Evolutionary conservation across 2,888 invertebrate genomes (phyloP).

Genomic region (Acleris sparsana): DNA sequence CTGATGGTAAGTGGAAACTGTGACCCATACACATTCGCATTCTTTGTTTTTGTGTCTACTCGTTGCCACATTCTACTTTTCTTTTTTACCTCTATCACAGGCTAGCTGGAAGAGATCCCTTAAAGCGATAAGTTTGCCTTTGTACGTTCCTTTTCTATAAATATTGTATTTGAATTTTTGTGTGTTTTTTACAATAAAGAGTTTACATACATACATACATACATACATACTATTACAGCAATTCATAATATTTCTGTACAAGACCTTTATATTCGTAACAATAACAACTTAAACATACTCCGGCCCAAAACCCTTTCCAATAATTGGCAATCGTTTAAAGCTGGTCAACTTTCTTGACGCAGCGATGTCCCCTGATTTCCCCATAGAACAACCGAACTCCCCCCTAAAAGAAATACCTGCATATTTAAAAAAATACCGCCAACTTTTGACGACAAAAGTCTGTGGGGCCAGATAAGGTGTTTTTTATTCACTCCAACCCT

Average conservation of each 20-base stretch:
- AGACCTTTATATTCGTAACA: neutral
- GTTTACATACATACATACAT: no score
- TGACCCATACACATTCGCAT: no score
- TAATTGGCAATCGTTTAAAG: slow-evolving; percentile 8
- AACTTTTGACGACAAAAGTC: slow-evolving; percentile 20
- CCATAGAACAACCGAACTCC: slow-evolving; percentile 5
- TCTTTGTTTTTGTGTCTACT: no score
- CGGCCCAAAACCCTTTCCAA: slow-evolving; percentile 8
- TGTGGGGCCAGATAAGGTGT: slow-evolving; percentile 24
- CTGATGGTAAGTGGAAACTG: no score
- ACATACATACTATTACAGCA: no score
- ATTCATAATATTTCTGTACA: neutral
- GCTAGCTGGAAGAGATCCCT: no score
- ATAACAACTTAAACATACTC: neutral
- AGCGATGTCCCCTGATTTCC: slow-evolving; percentile 9
- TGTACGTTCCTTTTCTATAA: no score
- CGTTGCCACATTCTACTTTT: no score
- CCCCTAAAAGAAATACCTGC: slow-evolving; percentile 22
- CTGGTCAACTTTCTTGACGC: slow-evolving; percentile 8
- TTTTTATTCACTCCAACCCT: slow-evolving; percentile 28
- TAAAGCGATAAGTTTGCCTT: no score
- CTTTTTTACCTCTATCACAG: no score
- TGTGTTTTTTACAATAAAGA: no score
- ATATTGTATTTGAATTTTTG: no score
- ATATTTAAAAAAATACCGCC: slow-evolving; percentile 26